Evolutionary conservation across 2,888 invertebrate genomes (phyloP).

Genomic region (Hydrotaea cyrtoneurina): DNA sequence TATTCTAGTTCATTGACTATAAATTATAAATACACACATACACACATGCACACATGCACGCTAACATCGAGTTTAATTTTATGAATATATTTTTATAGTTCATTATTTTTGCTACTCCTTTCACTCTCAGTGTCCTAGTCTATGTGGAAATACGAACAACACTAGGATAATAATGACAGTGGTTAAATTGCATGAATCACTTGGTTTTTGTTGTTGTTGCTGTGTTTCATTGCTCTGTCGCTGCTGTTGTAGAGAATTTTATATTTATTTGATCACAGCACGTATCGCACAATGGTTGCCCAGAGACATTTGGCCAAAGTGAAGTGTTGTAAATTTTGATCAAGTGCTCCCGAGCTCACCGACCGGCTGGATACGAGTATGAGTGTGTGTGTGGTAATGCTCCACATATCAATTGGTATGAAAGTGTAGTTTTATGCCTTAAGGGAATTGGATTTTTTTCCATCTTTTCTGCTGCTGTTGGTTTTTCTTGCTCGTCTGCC

Average conservation of each 20-base stretch:
- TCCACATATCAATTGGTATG: slow-evolving; percentile 20
- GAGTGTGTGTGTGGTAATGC: background rate
- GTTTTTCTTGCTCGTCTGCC: background rate
- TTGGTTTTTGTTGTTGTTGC: background rate
- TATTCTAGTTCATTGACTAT: slow-evolving; percentile 24
- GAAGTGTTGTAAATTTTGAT: slow-evolving; percentile 41
- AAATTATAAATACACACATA: slow-evolving; percentile 1
- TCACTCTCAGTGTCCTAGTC: background rate
- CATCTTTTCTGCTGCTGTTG: background rate
- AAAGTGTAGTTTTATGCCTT: background rate
- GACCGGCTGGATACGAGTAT: background rate
- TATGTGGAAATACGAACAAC: background rate
- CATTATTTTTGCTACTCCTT: background rate
- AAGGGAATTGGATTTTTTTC: background rate
- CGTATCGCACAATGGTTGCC: slow-evolving; percentile 23
- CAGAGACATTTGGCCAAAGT: slow-evolving; percentile 47
- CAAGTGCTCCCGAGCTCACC: slow-evolving; percentile 12
- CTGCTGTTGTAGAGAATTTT: slow-evolving; percentile 8
- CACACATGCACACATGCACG: background rate
- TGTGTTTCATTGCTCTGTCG: no score
- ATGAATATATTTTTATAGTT: slow-evolving; percentile 20
- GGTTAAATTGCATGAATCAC: slow-evolving; percentile 4
- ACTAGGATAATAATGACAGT: slow-evolving; percentile 10
- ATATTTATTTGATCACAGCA: slow-evolving; percentile 41
- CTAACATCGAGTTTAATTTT: background rate